A percentile compares a stretch with the other conserved stretches of the same genome.
phyloP scores from a whole-genome alignment of 2,888 invertebrate genomes.

The Agrilus cyanescens region DNA sequence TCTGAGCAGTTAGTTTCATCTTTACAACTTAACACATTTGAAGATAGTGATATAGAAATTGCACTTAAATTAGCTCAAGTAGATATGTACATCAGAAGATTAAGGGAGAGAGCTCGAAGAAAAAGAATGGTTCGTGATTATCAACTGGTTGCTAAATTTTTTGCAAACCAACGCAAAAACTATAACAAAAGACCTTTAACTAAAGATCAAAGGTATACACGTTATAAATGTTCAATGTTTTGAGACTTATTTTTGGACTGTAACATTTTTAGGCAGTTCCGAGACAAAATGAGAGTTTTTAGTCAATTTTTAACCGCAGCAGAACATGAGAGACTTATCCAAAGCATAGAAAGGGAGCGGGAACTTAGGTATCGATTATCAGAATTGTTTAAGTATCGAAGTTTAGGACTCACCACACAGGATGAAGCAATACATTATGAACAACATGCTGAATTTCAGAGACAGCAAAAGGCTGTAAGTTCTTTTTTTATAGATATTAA shows the following conservation, averaged over 20 bases:
- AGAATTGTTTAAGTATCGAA: slow-evolving; percentile 73
- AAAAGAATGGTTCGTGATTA: slow-evolving; percentile 86
- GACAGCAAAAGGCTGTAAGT: slow-evolving; percentile 51
- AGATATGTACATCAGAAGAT: slow-evolving; percentile 76
- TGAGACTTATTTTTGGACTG: slow-evolving; percentile 1
- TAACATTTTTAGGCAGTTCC: slow-evolving; percentile 49
- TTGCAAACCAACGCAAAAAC: slow-evolving; percentile 45
- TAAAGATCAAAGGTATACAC: slow-evolving; percentile 62
- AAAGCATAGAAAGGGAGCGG: slow-evolving; percentile 70
- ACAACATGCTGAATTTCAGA: slow-evolving; percentile 55
- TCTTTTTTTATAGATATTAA: background rate
- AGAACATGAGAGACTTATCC: slow-evolving; percentile 71
- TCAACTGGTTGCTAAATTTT: slow-evolving; percentile 79
- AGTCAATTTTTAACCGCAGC: slow-evolving; percentile 79
- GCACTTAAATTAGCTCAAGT: slow-evolving; percentile 84
- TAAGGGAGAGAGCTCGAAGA: slow-evolving; percentile 75
- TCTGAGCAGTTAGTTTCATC: slow-evolving; percentile 85
- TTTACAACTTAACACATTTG: slow-evolving; percentile 63
- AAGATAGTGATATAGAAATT: slow-evolving; percentile 83
- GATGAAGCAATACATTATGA: slow-evolving; percentile 85
- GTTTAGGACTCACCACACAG: slow-evolving; percentile 71
- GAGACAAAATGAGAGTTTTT: slow-evolving; percentile 73
- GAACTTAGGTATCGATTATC: slow-evolving; percentile 72
- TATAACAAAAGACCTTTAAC: slow-evolving; percentile 40
- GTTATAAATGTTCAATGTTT: slow-evolving; percentile 1